These are phyloP conservation scores for Pseudomugil tenellus DNA, from an alignment of 2,797 vertebrate species.

Conservation along the genomic window DNA sequence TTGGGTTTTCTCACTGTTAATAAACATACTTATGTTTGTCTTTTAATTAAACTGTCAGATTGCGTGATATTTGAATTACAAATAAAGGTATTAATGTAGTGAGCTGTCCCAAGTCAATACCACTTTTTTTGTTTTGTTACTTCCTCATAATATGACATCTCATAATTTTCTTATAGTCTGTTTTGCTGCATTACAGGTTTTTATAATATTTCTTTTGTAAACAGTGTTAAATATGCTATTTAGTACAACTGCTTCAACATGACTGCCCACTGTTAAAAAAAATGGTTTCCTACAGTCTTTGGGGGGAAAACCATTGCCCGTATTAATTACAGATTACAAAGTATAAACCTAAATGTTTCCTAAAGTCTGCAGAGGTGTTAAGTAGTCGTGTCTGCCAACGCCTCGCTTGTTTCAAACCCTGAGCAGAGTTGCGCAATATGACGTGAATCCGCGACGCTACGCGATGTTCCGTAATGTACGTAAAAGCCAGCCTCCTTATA, in stretches of 20 bases:
- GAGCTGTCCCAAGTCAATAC: slow-evolving; percentile 1
- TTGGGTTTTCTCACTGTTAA: not conserved
- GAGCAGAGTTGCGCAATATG: slow-evolving; percentile 47
- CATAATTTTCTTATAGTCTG: not conserved
- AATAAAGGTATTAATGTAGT: slow-evolving; percentile 34
- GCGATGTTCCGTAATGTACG: slow-evolving; percentile 59
- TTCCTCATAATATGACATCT: slow-evolving; percentile 9
- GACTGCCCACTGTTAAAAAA: too few species aligned
- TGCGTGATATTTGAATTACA: slow-evolving; percentile 28
- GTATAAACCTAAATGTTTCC: not conserved
- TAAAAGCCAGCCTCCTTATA: slow-evolving; percentile 54
- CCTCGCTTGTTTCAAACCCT: slow-evolving; percentile 7
- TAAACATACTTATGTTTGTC: slow-evolving; percentile 4
- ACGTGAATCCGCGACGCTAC: slow-evolving; percentile 47
- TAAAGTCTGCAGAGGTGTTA: not conserved
- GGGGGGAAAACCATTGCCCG: too few species aligned
- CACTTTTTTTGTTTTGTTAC: too few species aligned
- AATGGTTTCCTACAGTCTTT: not conserved
- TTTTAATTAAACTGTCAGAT: slow-evolving; percentile 8
- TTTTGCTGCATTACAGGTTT: not conserved
- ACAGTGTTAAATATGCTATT: not conserved
- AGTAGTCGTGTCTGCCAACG: slow-evolving; percentile 9
- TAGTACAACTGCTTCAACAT: not conserved
- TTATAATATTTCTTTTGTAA: not conserved
- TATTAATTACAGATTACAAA: too few species aligned